Evolutionary conservation across 2,113 vertebrate species (phyloP).

Genomic region (Chrysochloris asiatica): DNA sequence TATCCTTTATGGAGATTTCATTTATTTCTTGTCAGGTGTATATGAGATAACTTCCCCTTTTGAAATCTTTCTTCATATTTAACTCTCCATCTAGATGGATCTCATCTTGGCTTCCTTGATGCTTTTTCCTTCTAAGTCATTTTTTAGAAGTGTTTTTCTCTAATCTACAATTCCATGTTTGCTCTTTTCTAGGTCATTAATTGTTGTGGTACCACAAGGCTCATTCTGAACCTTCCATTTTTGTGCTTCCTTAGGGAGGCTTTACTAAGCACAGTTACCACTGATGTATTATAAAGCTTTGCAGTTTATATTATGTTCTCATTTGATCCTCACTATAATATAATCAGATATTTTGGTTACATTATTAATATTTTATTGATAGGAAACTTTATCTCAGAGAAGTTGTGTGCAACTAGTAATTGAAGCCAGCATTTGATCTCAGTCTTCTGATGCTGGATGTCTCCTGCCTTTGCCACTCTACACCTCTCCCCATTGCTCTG

Average conservation of each 20-base stretch:
- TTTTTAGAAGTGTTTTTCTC: neutral
- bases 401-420: neutral
- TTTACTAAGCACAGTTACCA: neutral
- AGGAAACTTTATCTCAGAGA: conserved; percentile 10
- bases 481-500: neutral
- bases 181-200: neutral
- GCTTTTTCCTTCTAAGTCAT: neutral
- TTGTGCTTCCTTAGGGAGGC: neutral
- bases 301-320: neutral
- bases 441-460: neutral
- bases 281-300: neutral
- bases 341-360: neutral
- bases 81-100: neutral
- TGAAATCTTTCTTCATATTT: conserved; percentile 8
- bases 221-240: neutral
- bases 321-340: neutral
- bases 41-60: neutral
- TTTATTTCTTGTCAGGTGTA: neutral
- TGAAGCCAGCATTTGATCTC: neutral
- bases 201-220: neutral
- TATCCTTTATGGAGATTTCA: neutral
- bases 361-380: conserved; percentile 18
- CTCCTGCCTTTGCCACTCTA: neutral
- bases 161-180: neutral
- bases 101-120: neutral